Evolutionary conservation across 2,888 invertebrate genomes (phyloP).

Genomic region (Erynnis tages): DNA sequence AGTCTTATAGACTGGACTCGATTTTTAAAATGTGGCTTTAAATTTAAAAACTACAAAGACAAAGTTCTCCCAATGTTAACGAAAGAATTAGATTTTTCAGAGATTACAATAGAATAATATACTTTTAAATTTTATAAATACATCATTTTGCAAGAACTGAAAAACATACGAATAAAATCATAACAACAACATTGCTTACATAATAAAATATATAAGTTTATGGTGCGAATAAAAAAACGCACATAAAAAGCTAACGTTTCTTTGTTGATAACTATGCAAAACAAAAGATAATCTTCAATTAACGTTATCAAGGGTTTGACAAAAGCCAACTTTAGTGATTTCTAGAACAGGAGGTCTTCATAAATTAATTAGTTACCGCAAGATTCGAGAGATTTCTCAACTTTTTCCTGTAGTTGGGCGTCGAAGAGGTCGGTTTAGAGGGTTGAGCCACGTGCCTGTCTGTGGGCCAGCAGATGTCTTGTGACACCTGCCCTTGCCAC

Average conservation of each 20-base stretch:
- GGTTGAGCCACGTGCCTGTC: constrained; percentile 76
- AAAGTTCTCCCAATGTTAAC: no score
- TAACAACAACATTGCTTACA: no score
- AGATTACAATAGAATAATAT: no score
- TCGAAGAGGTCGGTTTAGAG: constrained; percentile 64
- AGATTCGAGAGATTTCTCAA: constrained; percentile 54
- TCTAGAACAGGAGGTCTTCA: constrained; percentile 1
- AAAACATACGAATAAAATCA: no score
- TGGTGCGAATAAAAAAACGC: no score
- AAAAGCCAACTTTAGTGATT: neutral
- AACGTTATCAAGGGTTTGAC: neutral
- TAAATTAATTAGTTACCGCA: constrained; percentile 37
- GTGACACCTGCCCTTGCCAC: constrained; percentile 78
- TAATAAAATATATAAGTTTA: no score
- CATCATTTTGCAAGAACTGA: no score
- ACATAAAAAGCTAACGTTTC: no score
- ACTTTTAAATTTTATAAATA: no score
- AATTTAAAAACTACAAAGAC: neutral
- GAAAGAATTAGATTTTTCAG: no score
- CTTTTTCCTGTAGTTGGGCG: constrained; percentile 61
- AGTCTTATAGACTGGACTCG: neutral
- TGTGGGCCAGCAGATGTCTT: constrained; percentile 72
- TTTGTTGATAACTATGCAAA: no score
- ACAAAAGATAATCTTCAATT: neutral
- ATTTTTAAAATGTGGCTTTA: neutral